Percentiles rank a stretch among this genome's conserved stretches.
Conservation (phyloP, 2,113 vertebrate species). For the Corvus cornix region DNA sequence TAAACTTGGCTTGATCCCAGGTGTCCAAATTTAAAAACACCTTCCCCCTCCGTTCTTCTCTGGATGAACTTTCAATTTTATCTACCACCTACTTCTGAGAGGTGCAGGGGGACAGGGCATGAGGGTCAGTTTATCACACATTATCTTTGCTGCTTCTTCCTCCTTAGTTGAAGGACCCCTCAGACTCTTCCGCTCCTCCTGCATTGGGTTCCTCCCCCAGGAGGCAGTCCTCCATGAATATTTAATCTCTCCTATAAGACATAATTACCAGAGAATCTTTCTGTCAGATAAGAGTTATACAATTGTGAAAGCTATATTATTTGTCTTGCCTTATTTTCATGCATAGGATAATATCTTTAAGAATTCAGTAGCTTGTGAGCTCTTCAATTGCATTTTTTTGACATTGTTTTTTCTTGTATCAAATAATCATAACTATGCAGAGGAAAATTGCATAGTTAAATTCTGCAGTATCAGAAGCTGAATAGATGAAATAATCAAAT, state of each 20-base stretch:
- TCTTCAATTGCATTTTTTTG: not conserved
- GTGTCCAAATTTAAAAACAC: not conserved
- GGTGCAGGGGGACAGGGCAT: no score
- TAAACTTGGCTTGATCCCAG: not conserved
- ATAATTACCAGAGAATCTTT: not conserved
- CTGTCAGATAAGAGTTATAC: not conserved
- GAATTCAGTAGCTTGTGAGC: not conserved
- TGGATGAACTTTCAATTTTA: not conserved
- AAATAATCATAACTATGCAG: not conserved
- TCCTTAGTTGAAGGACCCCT: not conserved
- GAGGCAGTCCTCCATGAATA: not conserved
- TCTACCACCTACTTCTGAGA: not conserved
- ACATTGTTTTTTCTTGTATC: not conserved
- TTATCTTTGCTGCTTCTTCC: not conserved
- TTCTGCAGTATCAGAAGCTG: not conserved
- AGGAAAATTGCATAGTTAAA: not conserved
- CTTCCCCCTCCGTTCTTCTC: fast-evolving
- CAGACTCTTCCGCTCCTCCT: not conserved
- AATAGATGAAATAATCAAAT: not conserved
- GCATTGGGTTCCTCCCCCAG: fast-evolving
- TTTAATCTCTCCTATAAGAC: not conserved
- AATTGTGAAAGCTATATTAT: not conserved
- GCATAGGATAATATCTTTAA: not conserved
- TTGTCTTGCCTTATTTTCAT: not conserved
- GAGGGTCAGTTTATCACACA: not conserved